Evolutionary conservation across 2,113 vertebrate genomes (phyloP), one percentile per base, ranked within the genome.

Genomic region (Rhabdornis inornatus): DNA sequence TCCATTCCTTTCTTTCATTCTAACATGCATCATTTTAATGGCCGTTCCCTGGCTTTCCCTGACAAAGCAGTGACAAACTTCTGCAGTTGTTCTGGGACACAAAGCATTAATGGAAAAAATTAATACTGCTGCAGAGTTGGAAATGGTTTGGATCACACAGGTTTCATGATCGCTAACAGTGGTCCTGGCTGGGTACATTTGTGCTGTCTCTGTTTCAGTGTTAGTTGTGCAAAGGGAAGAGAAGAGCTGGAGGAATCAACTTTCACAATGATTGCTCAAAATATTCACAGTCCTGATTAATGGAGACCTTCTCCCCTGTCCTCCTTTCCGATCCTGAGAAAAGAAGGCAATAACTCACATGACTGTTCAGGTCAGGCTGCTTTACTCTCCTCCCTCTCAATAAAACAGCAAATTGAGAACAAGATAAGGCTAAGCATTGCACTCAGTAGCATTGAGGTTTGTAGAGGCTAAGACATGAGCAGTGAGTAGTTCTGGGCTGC

Each of bases 21-120:
- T 47, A 52, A 5, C 0, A 0, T 66, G 4, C 14, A n/a, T 20
- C 7, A 47, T 13, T 63, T 85, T 39, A 35, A 11, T 53, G 39
- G 2, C 25, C 80, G 16, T 42, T 45, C 33, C 16, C 17, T 28
- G 27, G 3, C 28, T 85, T 90, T 78, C 35, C 72, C 37, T 87
- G 37, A 61, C 55, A 91, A 82, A 77, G 9, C 16, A 74, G 7
- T 77, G 22, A 60, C 17, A 77, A 63, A 74, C 49, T 60, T 72
- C 63, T 77, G 42, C n/a, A 55, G 23, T 31, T 57, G 13, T 47
- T 45, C 23, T 72, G 37, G 19, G 45, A 11, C 33, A 55, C 3
- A 42, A 59, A 69, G 5, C 7, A 39, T 65, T 44, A 77, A 23
- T 33, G 10, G 49, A 53, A 40, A 77, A 87, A 74, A 72, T 50